These are phyloP conservation scores for Diaphora mendica DNA, from an alignment of 2,888 invertebrate species.

Conservation along the genomic window DNA sequence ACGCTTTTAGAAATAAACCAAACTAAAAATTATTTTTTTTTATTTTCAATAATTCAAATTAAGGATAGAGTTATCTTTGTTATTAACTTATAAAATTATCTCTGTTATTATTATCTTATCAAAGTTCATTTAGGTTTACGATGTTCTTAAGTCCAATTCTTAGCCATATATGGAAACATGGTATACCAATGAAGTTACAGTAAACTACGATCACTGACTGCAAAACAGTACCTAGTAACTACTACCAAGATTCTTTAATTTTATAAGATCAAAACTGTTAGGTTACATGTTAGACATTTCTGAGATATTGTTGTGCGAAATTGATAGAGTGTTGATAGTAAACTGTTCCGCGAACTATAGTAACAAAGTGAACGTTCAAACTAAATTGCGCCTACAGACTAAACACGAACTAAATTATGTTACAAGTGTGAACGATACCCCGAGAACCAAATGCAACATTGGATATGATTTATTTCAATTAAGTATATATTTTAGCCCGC, in stretches of 20 bases:
- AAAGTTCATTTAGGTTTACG: neutral
- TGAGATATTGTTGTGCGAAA: neutral
- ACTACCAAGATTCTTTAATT: neutral
- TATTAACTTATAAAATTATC: no score
- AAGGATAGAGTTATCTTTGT: no score
- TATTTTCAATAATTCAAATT: no score
- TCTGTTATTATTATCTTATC: neutral
- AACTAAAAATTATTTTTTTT: no score
- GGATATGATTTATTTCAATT: slow-evolving; percentile 52
- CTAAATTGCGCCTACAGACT: slow-evolving; percentile 50
- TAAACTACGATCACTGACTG: neutral
- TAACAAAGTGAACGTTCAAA: slow-evolving; percentile 56
- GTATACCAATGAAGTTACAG: neutral
- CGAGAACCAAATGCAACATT: slow-evolving; percentile 48
- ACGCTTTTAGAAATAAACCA: no score
- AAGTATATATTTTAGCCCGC: slow-evolving; percentile 15
- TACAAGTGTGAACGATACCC: slow-evolving; percentile 30
- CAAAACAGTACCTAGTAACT: neutral
- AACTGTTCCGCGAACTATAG: slow-evolving; percentile 58
- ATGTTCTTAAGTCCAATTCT: neutral
- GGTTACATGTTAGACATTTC: neutral
- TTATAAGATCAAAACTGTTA: neutral
- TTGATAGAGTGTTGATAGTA: neutral
- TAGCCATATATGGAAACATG: neutral
- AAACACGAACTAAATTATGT: slow-evolving; percentile 56